phyloP scores from a whole-genome alignment of 64 coral and sea anemone genomes.

The Hydrozoanthus tunicans region DNA sequence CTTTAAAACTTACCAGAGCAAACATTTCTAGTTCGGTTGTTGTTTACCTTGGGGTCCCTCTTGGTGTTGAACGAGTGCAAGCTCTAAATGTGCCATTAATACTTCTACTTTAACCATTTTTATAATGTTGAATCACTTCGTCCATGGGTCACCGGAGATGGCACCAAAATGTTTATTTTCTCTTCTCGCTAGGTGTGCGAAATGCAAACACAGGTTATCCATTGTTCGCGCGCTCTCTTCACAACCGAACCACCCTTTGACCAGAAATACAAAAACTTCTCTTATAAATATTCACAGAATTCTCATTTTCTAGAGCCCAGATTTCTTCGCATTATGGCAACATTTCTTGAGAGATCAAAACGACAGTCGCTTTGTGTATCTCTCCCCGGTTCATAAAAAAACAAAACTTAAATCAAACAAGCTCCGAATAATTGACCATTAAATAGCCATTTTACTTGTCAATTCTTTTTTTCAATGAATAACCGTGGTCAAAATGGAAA shows the following conservation, averaged over 20 bases:
- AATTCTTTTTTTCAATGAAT: neutral
- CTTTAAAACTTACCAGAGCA: too few relatives aligned
- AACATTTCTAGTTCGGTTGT: too few relatives aligned
- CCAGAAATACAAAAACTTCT: neutral
- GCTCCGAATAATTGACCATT: neutral
- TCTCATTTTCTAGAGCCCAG: neutral
- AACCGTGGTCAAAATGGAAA: neutral
- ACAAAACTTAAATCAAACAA: too few relatives aligned
- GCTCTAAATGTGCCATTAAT: neutral
- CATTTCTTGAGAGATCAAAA: neutral
- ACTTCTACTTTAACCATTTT: neutral
- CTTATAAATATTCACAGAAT: slow-evolving; percentile 44
- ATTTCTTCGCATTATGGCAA: neutral
- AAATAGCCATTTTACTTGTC: neutral
- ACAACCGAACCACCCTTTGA: neutral
- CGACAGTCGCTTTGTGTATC: too few relatives aligned
- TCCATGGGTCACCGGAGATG: neutral
- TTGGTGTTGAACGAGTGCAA: too few relatives aligned
- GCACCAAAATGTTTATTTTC: slow-evolving; percentile 24
- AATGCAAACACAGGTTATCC: slow-evolving; percentile 23
- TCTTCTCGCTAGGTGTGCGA: slow-evolving; percentile 30
- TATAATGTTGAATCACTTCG: neutral
- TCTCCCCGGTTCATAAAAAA: neutral
- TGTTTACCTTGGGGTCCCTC: too few relatives aligned
- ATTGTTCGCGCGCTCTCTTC: neutral